Conservation (phyloP, 1,140 invertebrate genomes). For the Drosophila grimshawi region DNA sequence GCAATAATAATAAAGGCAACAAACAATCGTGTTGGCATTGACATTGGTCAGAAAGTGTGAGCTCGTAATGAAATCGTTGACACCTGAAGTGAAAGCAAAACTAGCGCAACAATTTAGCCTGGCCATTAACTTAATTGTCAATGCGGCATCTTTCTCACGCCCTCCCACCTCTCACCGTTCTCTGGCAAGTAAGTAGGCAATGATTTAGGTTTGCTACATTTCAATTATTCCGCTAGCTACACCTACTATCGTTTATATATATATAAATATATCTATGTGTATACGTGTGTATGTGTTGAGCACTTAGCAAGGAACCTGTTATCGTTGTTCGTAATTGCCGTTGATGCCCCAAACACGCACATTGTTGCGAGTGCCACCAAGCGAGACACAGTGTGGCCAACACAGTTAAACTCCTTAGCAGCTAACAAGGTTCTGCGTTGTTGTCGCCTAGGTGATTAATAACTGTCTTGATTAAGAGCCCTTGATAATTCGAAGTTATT, state of each 20-base stretch:
- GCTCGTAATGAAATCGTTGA: conserved; percentile 69
- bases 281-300: conserved; percentile 16
- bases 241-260: not conserved
- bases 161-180: conserved; percentile 1
- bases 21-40: conserved; percentile 52
- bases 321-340: conserved; percentile 29
- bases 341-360: conserved; percentile 24
- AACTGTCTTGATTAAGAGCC: not conserved
- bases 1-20: conserved; percentile 27
- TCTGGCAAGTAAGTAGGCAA: conserved; percentile 54
- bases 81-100: conserved; percentile 65
- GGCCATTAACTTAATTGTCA: conserved; percentile 64
- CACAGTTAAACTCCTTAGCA: not conserved
- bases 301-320: conserved; percentile 18
- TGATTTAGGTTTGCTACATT: conserved; percentile 52
- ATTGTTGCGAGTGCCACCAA: conserved; percentile 5
- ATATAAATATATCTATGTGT: not conserved
- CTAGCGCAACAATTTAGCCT: conserved; percentile 12
- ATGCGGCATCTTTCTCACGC: conserved; percentile 3
- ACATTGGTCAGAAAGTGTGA: conserved; percentile 59
- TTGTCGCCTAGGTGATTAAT: not conserved
- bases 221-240: conserved; percentile 21
- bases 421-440: not conserved
- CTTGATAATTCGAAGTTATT: no score
- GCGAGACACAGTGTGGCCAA: conserved; percentile 14